These are phyloP conservation scores for Parasteatoda tepidariorum DNA, from an alignment of 1,140 invertebrate genomes.

Conservation along the genomic window DNA sequence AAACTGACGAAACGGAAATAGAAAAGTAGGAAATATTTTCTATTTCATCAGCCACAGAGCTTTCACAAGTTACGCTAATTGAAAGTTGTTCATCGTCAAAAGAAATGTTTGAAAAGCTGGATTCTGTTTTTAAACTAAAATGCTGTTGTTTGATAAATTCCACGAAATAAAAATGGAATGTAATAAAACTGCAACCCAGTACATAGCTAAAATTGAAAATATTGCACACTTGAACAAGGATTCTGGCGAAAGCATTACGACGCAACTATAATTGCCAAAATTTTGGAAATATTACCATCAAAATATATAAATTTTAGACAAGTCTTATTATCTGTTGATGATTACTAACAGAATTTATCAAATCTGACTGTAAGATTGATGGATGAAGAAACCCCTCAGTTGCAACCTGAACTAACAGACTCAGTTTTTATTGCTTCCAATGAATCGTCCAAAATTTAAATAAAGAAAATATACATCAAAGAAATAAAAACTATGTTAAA, in stretches of 20 bases:
- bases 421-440: neutral
- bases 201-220: neutral
- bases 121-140: neutral
- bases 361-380: neutral
- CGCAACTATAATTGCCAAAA: neutral
- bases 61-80: slow-evolving; percentile 1
- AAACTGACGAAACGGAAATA: neutral
- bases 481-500: no score
- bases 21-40: slow-evolving; percentile 16
- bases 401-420: neutral
- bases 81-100: neutral
- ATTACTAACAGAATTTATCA: neutral
- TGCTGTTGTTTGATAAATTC: slow-evolving; percentile 21
- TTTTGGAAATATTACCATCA: neutral
- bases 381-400: neutral
- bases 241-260: neutral
- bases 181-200: neutral
- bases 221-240: neutral
- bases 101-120: neutral
- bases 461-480: neutral
- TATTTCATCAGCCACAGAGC: neutral
- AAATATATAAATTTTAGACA: neutral
- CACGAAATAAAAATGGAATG: slow-evolving; percentile 21
- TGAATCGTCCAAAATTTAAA: neutral
- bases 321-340: neutral